Evolutionary conservation across 2,113 vertebrate species (phyloP).

Genomic region (Salminus brasiliensis): DNA sequence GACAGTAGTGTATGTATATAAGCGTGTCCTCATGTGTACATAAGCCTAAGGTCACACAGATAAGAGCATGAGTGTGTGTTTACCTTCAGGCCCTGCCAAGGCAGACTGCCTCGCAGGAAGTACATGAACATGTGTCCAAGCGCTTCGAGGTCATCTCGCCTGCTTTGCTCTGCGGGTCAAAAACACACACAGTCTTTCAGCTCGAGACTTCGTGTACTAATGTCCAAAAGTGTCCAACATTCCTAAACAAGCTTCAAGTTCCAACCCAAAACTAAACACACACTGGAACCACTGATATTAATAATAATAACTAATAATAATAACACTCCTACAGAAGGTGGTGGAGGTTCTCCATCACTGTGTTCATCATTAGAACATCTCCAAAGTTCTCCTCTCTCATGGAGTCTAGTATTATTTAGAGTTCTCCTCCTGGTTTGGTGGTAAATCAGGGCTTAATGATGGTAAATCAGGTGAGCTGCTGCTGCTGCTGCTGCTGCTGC

Average conservation of each 20-base stretch:
- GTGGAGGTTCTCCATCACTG: no score
- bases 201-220: not conserved
- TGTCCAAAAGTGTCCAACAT: not conserved
- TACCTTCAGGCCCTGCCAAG: slow-evolving; percentile 98
- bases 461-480: no score
- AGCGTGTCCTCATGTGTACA: not conserved
- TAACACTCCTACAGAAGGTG: no score
- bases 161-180: slow-evolving; percentile 88
- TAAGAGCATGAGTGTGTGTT: not conserved
- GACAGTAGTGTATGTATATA: not conserved
- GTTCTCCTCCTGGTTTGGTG: no score
- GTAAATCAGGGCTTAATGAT: no score
- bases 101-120: slow-evolving; percentile 94
- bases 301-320: no score
- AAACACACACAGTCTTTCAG: slow-evolving; percentile 14
- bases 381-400: no score
- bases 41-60: not conserved
- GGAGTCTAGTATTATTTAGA: no score
- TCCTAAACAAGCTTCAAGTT: not conserved
- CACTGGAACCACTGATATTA: no score
- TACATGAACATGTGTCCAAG: slow-evolving; percentile 99
- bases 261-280: not conserved
- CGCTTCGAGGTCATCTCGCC: slow-evolving; percentile 94
- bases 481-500: no score
- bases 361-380: no score